phyloP scores from a whole-genome alignment of 2,888 invertebrate species.

The Acrobasis suavella region DNA sequence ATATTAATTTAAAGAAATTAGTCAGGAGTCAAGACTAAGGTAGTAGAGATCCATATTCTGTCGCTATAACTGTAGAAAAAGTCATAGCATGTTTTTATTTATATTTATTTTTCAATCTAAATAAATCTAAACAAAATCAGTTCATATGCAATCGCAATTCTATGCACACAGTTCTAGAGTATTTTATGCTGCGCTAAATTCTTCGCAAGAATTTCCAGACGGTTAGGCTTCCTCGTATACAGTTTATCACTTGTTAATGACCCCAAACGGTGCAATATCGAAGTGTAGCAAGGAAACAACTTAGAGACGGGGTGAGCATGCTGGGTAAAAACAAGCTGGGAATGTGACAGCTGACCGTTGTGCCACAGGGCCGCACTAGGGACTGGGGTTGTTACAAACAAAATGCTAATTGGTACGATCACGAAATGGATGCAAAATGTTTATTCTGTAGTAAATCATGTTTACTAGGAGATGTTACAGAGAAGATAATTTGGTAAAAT shows the following conservation, averaged over 20 bases:
- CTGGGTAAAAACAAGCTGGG: conserved; percentile 70
- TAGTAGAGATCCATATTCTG: too few relatives aligned
- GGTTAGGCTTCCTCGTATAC: background rate
- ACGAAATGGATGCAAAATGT: background rate
- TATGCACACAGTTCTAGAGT: too few relatives aligned
- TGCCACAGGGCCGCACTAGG: conserved; percentile 51
- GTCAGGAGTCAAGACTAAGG: too few relatives aligned
- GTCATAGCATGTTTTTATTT: too few relatives aligned
- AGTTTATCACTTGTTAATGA: conserved; percentile 40
- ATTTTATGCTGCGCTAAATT: background rate
- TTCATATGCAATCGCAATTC: too few relatives aligned
- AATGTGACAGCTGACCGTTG: conserved; percentile 72
- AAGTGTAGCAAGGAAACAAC: conserved; percentile 70
- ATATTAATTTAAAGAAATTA: too few relatives aligned
- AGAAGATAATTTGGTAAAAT: background rate
- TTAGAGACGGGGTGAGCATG: conserved; percentile 52
- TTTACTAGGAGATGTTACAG: background rate
- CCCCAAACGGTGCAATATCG: conserved; percentile 48
- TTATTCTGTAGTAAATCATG: background rate
- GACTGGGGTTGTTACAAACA: conserved; percentile 3
- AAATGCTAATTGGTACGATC: conserved; percentile 10
- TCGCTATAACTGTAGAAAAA: too few relatives aligned
- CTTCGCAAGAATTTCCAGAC: background rate
- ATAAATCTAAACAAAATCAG: too few relatives aligned
- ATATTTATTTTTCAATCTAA: too few relatives aligned